phyloP scores from a whole-genome alignment of 1,140 invertebrate species.

The Drosophila willistoni region DNA sequence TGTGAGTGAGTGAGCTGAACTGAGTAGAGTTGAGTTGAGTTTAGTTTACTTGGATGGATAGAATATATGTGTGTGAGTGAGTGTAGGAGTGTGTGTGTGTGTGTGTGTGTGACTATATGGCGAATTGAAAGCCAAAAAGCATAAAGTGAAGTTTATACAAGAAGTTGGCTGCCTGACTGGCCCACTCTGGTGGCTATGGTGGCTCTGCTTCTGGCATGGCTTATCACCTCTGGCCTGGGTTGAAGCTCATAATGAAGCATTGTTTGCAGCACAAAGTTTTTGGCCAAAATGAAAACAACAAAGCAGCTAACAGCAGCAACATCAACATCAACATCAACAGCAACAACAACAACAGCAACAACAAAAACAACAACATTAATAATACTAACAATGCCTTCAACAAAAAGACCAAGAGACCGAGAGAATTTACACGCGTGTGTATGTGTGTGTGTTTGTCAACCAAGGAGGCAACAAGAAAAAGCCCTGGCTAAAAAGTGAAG shows the following conservation, averaged over 20 bases:
- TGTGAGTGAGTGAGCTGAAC: conserved; percentile 41
- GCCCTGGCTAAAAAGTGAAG: background rate
- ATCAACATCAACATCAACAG: conserved; percentile 10
- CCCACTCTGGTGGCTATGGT: conserved; percentile 10
- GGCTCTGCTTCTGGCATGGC: conserved; percentile 54
- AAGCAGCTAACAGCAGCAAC: conserved; percentile 3
- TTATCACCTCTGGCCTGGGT: conserved; percentile 72
- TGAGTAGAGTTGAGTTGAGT: conserved; percentile 14
- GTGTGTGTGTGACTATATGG: conserved; percentile 33
- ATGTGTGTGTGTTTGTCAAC: conserved; percentile 4
- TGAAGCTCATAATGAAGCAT: conserved; percentile 76
- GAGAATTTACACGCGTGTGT: conserved; percentile 14
- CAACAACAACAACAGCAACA: conserved; percentile 23
- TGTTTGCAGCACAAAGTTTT: conserved; percentile 77
- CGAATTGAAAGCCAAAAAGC: conserved; percentile 55
- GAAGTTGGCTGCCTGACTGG: conserved; percentile 52
- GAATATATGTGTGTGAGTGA: conserved; percentile 8
- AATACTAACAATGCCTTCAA: conserved; percentile 24
- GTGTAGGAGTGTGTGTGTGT: conserved; percentile 9
- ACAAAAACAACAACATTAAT: conserved; percentile 2
- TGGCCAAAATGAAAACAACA: conserved; percentile 65
- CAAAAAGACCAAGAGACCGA: conserved; percentile 36
- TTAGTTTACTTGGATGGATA: conserved; percentile 8
- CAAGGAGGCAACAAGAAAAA: background rate
- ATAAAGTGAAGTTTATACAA: conserved; percentile 73